Evolutionary conservation across 1,140 invertebrate species (phyloP).

Genomic region (Colletes gigas): DNA sequence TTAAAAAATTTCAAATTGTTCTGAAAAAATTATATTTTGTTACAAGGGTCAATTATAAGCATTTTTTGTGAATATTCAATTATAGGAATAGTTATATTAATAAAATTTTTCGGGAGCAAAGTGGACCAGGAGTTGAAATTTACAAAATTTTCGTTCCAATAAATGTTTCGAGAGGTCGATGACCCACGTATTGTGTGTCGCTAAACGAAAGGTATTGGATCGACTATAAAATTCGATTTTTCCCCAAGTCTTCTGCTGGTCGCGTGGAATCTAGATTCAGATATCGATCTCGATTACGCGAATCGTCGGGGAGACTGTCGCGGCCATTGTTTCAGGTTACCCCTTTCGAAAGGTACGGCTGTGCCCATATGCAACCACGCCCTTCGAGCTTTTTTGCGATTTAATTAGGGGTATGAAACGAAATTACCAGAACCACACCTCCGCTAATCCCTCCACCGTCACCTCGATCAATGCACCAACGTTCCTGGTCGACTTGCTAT

Average conservation of each 20-base stretch:
- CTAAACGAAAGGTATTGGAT: no score
- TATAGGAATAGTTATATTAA: no score
- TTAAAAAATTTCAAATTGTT: no score
- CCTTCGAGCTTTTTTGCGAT: slow-evolving; percentile 47
- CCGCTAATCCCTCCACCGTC: slow-evolving; percentile 50
- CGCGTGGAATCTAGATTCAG: slow-evolving; percentile 1
- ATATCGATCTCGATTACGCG: slow-evolving; percentile 40
- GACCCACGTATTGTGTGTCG: no score
- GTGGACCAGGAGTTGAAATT: no score
- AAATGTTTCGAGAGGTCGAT: no score
- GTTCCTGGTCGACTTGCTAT: no score
- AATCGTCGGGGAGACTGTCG: slow-evolving; percentile 10
- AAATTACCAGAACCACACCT: slow-evolving; percentile 65
- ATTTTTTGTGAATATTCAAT: no score
- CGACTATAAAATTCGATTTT: background rate
- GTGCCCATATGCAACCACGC: slow-evolving; percentile 58
- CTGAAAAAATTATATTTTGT: no score
- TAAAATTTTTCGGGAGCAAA: no score
- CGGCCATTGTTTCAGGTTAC: slow-evolving; percentile 58
- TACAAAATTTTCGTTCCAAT: no score
- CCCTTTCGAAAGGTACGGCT: slow-evolving; percentile 48
- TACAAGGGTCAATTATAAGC: no score
- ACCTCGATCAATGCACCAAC: slow-evolving; percentile 54
- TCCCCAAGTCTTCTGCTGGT: background rate
- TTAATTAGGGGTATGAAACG: slow-evolving; percentile 64